Percentiles rank a stretch among this genome's conserved stretches.
These are phyloP conservation scores for Spatula clypeata DNA, from an alignment of 2,797 vertebrate species.

Conservation along the genomic window DNA sequence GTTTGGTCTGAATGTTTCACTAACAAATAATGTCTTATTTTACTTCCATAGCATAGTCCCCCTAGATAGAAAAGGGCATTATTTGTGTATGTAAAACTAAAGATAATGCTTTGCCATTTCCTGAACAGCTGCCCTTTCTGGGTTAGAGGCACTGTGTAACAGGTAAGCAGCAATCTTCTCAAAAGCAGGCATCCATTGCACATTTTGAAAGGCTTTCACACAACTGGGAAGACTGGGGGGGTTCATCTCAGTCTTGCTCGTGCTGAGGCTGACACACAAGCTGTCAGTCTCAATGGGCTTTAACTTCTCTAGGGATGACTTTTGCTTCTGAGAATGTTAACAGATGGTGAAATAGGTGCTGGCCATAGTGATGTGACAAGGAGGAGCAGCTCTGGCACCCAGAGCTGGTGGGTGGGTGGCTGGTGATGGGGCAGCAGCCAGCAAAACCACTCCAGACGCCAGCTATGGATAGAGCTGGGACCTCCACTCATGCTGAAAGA, in stretches of 20 bases:
- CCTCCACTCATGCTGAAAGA: neutral
- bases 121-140: neutral
- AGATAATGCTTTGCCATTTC: neutral
- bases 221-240: neutral
- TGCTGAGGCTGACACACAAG: neutral
- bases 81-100: neutral
- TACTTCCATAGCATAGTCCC: neutral
- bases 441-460: neutral
- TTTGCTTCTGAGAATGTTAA: neutral
- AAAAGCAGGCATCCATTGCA: neutral
- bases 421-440: neutral
- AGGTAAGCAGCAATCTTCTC: neutral
- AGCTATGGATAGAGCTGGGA: neutral
- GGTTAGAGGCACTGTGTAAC: neutral
- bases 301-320: neutral
- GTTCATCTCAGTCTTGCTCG: neutral
- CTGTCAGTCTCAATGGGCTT: neutral
- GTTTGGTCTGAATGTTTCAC: neutral
- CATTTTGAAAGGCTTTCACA: neutral
- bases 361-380: neutral
- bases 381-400: neutral
- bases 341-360: neutral
- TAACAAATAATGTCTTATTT: neutral
- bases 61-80: neutral
- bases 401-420: neutral